Evolutionary conservation across 2,113 vertebrate genomes (phyloP), one percentile per base, ranked within the genome.

Genomic region (Athene noctua): DNA sequence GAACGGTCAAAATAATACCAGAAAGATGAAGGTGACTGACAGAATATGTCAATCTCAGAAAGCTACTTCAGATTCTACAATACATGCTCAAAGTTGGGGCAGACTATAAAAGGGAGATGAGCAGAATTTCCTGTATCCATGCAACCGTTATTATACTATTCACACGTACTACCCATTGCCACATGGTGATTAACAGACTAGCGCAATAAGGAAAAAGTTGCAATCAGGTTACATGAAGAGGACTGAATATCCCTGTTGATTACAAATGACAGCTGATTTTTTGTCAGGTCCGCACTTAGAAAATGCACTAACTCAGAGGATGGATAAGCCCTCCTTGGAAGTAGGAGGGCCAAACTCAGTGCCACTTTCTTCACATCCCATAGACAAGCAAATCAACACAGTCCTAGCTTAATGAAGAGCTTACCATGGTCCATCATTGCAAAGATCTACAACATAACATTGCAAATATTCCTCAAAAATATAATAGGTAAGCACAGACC

Each of bases 91-190:
- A 62, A 94, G 67, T 44, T 10, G 3, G 38, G 38, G 79, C 71
- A 51, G 42, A 59, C 51, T 80, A 3, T 26, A 80, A 88, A 87
- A 86, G 67, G 58, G 32, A 96, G 95, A 94, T 80, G 92, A 90
- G 88, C 42, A 93, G 90, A 90, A 94, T 94, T 94, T 95, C 84
- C 83, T 92, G 96, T 97, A 95, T 96, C 96, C 93, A 85, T 16
- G 96, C 94, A 93, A 96, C 94, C 96, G 82, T 91, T 95, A 91
- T 96, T 79, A 96, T 38, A 85, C 89, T 92, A 95, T 95, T 96
- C 96, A 96, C 89, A 88, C 8, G 3, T 59, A 79, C 62, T 62
- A 36, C 80, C 68, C 93, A 85, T 25, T 80, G 93, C 70, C 78
- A 82, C 94, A 46, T n/a, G 9, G 20, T 87, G 66, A 96, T 97